Evolutionary conservation across 2,113 vertebrate genomes (phyloP).

Genomic region (Brachypodius melanocephalos): DNA sequence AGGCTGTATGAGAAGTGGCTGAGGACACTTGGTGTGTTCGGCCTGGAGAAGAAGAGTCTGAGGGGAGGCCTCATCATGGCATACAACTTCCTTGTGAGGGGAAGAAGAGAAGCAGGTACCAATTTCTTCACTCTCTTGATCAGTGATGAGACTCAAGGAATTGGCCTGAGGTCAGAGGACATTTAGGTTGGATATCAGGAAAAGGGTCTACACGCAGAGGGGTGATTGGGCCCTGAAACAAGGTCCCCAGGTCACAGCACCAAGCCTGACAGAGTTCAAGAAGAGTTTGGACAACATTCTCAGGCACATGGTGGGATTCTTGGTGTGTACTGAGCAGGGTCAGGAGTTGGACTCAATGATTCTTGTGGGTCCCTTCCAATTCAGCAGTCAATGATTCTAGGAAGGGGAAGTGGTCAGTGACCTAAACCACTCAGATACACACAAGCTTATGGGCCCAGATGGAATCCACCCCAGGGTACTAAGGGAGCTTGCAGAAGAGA

Average conservation of each 20-base stretch:
- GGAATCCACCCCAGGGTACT: not conserved
- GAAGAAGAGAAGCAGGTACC: not conserved
- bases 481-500: not conserved
- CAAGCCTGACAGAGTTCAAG: not conserved
- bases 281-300: not conserved
- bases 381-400: not conserved
- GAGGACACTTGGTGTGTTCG: not conserved
- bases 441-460: not conserved
- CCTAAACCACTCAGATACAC: not conserved
- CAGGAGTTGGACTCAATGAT: not conserved
- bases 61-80: not conserved
- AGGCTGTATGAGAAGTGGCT: not conserved
- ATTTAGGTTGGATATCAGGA: not conserved
- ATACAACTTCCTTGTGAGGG: not conserved
- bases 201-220: not conserved
- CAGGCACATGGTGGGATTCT: too few relatives aligned
- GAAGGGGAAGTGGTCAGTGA: not conserved
- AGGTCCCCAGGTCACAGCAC: not conserved
- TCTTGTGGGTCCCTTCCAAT: not conserved
- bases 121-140: not conserved
- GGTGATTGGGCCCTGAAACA: not conserved
- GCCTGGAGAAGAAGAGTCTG: not conserved
- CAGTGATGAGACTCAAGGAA: not conserved
- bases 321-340: not conserved
- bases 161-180: not conserved